These are phyloP conservation scores for Lamellibrachia satsuma DNA, from an alignment of 2,888 invertebrate species.

Conservation along the genomic window DNA sequence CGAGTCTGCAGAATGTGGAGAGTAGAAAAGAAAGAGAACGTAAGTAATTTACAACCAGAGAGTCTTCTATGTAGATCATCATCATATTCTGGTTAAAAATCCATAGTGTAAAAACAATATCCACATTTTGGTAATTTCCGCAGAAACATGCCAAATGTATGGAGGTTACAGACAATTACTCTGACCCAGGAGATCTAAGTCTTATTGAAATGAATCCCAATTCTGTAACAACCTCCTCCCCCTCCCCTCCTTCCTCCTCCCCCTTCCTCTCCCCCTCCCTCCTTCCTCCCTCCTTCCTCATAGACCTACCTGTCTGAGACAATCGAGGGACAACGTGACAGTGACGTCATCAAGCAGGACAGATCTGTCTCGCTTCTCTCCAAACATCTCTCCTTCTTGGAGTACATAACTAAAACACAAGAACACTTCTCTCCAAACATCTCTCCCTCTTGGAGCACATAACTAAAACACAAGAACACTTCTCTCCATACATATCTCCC, in stretches of 20 bases:
- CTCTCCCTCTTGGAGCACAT: background rate
- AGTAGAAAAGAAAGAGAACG: too few species aligned
- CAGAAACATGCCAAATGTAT: too few species aligned
- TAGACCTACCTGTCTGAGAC: constrained; percentile 69
- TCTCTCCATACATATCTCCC: background rate
- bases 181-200: too few species aligned
- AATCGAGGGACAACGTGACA: constrained; percentile 76
- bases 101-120: too few species aligned
- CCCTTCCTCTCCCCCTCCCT: background rate
- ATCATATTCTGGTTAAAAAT: too few species aligned
- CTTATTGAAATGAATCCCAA: too few species aligned
- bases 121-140: too few species aligned
- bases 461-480: background rate
- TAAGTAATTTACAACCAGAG: too few species aligned
- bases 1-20: too few species aligned
- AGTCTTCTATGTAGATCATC: too few species aligned
- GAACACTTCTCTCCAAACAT: background rate
- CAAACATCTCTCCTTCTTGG: constrained; percentile 81
- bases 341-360: constrained; percentile 78
- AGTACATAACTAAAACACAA: background rate
- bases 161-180: too few species aligned
- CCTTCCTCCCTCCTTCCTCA: background rate
- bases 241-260: background rate
- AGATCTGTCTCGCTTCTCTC: constrained; percentile 80
- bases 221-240: too few species aligned